Conservation (phyloP, 1,140 invertebrate genomes). For the Copidosoma floridanum region DNA sequence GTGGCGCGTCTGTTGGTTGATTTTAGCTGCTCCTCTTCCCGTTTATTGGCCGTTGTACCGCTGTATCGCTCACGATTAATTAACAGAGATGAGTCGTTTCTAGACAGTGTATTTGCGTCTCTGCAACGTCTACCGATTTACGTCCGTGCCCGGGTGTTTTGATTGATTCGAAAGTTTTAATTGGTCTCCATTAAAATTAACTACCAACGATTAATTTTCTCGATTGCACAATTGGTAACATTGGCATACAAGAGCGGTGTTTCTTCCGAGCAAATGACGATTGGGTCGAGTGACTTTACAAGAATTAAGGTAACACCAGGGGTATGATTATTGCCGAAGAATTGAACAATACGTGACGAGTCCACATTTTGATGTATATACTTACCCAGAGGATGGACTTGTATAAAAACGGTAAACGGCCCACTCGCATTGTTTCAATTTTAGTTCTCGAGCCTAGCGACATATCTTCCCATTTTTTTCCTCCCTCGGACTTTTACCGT, state of each 20-base stretch:
- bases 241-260: no score
- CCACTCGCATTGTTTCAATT: slow-evolving; percentile 19
- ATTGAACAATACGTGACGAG: not conserved
- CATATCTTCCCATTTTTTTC: slow-evolving; percentile 13
- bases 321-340: not conserved
- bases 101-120: no score
- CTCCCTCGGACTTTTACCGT: slow-evolving; percentile 17
- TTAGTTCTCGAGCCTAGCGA: not conserved
- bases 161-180: no score
- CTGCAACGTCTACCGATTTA: no score
- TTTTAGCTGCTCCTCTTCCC: not conserved
- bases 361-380: not conserved
- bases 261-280: no score
- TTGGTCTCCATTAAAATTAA: no score
- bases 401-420: slow-evolving; percentile 21
- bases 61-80: not conserved
- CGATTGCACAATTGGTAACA: no score
- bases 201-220: no score
- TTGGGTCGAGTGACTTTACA: no score
- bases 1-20: not conserved
- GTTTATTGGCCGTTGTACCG: no score
- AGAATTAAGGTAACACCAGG: not conserved
- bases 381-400: not conserved
- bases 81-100: no score
- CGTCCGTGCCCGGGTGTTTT: no score